phyloP scores from a whole-genome alignment of 2,888 invertebrate species.

The Ametastegia equiseti region DNA sequence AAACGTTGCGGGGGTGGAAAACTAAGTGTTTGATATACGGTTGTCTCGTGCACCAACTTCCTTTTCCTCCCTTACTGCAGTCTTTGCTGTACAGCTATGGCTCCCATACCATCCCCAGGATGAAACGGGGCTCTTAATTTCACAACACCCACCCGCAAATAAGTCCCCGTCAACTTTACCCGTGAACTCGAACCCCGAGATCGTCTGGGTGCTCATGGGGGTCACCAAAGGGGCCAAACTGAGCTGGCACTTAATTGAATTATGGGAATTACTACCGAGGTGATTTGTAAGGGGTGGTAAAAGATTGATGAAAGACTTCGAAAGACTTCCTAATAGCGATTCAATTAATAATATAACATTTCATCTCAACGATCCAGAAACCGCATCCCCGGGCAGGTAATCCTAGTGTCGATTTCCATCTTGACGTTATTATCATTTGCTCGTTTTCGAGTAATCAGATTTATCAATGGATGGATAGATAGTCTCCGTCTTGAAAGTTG shows the following conservation, averaged over 20 bases:
- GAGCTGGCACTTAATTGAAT: slow-evolving; percentile 68
- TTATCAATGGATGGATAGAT: too few relatives aligned
- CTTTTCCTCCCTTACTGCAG: slow-evolving; percentile 23
- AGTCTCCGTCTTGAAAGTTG: too few relatives aligned
- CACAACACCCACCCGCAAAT: slow-evolving; percentile 66
- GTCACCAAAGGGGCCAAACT: slow-evolving; percentile 50
- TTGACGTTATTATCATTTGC: background rate
- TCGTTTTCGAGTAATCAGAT: background rate
- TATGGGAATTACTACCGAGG: slow-evolving; percentile 70
- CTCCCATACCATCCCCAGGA: background rate
- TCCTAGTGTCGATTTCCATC: background rate
- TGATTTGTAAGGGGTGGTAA: slow-evolving; percentile 69
- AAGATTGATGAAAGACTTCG: slow-evolving; percentile 70
- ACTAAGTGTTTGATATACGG: slow-evolving; percentile 48
- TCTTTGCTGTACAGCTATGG: too few relatives aligned
- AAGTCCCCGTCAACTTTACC: slow-evolving; percentile 58
- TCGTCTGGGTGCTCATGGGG: slow-evolving; percentile 17
- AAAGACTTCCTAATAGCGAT: slow-evolving; percentile 62
- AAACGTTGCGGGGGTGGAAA: slow-evolving; percentile 47
- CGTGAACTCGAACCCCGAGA: slow-evolving; percentile 34
- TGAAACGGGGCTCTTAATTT: slow-evolving; percentile 64
- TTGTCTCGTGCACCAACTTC: slow-evolving; percentile 44
- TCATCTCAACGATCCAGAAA: background rate
- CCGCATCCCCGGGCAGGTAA: background rate
- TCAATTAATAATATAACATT: slow-evolving; percentile 53